Percentiles rank a stretch among this genome's conserved stretches.
Conservation (phyloP, 2,888 invertebrate species). For the Dysmachus trigonus region DNA sequence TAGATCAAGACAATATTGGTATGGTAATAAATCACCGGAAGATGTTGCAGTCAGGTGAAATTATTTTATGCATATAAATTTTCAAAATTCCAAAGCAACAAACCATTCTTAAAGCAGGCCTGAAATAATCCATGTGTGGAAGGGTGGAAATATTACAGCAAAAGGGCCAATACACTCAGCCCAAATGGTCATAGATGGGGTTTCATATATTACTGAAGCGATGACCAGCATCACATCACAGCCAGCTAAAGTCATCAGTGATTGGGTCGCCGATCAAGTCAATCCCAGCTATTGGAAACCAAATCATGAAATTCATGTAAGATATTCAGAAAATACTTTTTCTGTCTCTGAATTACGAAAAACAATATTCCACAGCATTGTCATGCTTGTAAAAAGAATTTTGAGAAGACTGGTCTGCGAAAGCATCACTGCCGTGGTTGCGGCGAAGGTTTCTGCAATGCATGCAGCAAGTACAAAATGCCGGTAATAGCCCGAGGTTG, state of each 20-base stretch:
- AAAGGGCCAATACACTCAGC: constrained; percentile 68
- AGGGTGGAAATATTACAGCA: constrained; percentile 66
- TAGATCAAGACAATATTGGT: constrained; percentile 81
- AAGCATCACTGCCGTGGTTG: constrained; percentile 83
- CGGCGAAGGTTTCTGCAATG: constrained; percentile 81
- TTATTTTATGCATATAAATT: constrained; percentile 64
- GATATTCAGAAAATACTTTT: constrained; percentile 49
- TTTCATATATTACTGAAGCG: constrained; percentile 71
- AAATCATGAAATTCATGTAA: constrained; percentile 77
- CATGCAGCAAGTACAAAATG: constrained; percentile 73
- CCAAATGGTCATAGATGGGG: constrained; percentile 72
- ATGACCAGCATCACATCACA: constrained; percentile 73
- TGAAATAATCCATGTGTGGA: constrained; percentile 77
- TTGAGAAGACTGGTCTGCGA: constrained; percentile 67
- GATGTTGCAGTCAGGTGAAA: constrained; percentile 67
- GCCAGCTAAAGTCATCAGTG: constrained; percentile 73
- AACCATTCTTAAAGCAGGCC: constrained; percentile 58
- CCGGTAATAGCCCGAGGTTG: constrained; percentile 79
- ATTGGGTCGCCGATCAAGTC: constrained; percentile 77
- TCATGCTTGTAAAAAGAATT: constrained; percentile 70
- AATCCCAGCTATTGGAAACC: constrained; percentile 84
- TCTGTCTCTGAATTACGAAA: not conserved
- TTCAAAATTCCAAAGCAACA: not conserved
- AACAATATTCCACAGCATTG: constrained; percentile 67
- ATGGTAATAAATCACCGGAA: constrained; percentile 76